These are phyloP conservation scores for Chirona hameri DNA, from an alignment of 2,888 invertebrate species.

Conservation along the genomic window DNA sequence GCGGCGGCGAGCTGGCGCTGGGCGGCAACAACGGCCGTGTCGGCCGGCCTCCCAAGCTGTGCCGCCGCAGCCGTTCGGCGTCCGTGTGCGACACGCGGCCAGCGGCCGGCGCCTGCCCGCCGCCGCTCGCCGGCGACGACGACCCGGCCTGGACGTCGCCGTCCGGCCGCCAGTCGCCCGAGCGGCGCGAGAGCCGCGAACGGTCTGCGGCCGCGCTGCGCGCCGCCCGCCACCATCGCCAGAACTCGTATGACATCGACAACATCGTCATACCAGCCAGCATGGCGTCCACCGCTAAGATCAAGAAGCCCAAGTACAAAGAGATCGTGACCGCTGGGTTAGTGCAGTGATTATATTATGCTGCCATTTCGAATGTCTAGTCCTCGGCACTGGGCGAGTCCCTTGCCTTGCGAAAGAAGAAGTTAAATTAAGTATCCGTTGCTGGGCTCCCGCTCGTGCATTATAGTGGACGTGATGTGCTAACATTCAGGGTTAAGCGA, in stretches of 20 bases:
- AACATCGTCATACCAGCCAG: conserved; percentile 97
- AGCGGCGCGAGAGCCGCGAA: background rate
- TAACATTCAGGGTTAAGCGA: too few species aligned
- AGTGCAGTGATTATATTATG: background rate
- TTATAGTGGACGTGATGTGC: too few species aligned
- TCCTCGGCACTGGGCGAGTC: too few species aligned
- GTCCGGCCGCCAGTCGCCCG: background rate
- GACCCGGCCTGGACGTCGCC: too few species aligned
- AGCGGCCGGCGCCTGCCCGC: background rate
- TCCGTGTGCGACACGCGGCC: background rate
- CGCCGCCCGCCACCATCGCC: conserved; percentile 13
- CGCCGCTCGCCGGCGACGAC: too few species aligned
- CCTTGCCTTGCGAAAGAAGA: too few species aligned
- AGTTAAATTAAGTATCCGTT: too few species aligned
- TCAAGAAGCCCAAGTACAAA: conserved; percentile 87
- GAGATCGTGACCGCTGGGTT: conserved; percentile 79
- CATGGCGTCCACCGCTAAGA: conserved; percentile 55
- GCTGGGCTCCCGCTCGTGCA: too few species aligned
- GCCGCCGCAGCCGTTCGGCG: conserved; percentile 13
- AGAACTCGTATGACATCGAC: conserved; percentile 69
- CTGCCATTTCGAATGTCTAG: too few species aligned
- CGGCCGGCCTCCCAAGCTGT: background rate
- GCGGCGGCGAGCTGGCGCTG: background rate
- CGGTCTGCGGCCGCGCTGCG: conserved; percentile 27
- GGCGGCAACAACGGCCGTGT: background rate